phyloP scores from a whole-genome alignment of 2,888 invertebrate species.

The Petrolisthes manimaculis region DNA sequence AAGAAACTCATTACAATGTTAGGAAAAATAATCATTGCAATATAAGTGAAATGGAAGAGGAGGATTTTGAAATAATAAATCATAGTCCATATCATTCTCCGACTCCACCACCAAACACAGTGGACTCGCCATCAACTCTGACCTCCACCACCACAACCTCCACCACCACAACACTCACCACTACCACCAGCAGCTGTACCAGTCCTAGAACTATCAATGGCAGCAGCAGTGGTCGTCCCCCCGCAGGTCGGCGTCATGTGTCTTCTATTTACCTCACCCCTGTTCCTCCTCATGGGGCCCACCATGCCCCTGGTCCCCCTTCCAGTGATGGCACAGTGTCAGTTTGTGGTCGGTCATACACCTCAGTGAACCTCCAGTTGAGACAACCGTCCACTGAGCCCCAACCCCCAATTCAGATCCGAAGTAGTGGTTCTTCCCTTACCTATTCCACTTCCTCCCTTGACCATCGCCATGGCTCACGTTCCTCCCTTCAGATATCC shows the following conservation, averaged over 20 bases:
- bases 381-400: slow-evolving; percentile 63
- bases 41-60: slow-evolving; percentile 20
- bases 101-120: slow-evolving; percentile 33
- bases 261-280: slow-evolving; percentile 55
- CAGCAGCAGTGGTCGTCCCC: slow-evolving; percentile 50
- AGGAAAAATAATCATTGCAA: slow-evolving; percentile 24
- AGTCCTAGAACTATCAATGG: slow-evolving; percentile 24
- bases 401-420: slow-evolving; percentile 63
- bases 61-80: slow-evolving; percentile 24
- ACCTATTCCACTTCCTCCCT: slow-evolving; percentile 65
- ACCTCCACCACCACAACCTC: slow-evolving; percentile 45
- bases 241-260: slow-evolving; percentile 58
- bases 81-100: slow-evolving; percentile 44
- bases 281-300: slow-evolving; percentile 62
- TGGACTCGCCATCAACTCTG: slow-evolving; percentile 43
- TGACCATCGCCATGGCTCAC: slow-evolving; percentile 63
- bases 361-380: slow-evolving; percentile 63
- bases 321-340: slow-evolving; percentile 58
- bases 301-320: slow-evolving; percentile 59
- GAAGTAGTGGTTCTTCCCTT: slow-evolving; percentile 62
- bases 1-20: slow-evolving; percentile 35
- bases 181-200: slow-evolving; percentile 31
- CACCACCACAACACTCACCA: slow-evolving; percentile 37
- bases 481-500: slow-evolving; percentile 65
- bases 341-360: slow-evolving; percentile 62